Evolutionary conservation across 2,888 invertebrate genomes (phyloP).

Genomic region (Nipponacmea schrenckii): DNA sequence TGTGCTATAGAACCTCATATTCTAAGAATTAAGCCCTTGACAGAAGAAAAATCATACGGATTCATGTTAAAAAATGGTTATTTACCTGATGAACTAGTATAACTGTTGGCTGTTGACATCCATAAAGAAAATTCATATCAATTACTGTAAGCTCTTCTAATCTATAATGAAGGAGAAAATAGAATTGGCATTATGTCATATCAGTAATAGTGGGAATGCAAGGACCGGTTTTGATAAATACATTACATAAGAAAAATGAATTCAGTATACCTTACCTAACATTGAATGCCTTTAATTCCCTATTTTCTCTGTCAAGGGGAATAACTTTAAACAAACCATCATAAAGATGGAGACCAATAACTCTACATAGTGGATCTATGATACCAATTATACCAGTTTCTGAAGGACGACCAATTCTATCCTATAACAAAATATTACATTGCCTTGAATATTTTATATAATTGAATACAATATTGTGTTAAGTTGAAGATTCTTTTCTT

Average conservation of each 20-base stretch:
- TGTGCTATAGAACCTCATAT: too few species aligned
- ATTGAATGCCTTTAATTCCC: conserved; percentile 90
- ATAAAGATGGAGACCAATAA: conserved; percentile 93
- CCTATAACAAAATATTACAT: conserved; percentile 66
- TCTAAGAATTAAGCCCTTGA: too few species aligned
- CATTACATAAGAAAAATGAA: background rate
- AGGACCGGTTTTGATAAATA: background rate
- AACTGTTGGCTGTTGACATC: conserved; percentile 90
- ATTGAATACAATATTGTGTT: background rate
- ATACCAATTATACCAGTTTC: conserved; percentile 96
- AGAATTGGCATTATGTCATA: background rate
- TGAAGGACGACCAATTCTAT: conserved; percentile 92
- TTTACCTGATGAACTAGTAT: conserved; percentile 81
- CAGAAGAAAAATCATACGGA: too few species aligned
- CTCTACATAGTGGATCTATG: conserved; percentile 93
- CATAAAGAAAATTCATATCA: conserved; percentile 95
- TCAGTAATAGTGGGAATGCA: background rate
- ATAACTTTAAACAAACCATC: conserved; percentile 98
- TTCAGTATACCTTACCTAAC: conserved; percentile 68
- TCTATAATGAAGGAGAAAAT: conserved; percentile 71
- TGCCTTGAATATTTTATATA: background rate
- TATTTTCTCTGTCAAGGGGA: conserved; percentile 91
- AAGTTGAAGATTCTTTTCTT: background rate
- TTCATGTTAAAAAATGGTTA: too few species aligned
- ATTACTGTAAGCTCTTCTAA: conserved; percentile 94